phyloP scores from a whole-genome alignment of 2,113 vertebrate genomes.

The Coreoperca whiteheadi region DNA sequence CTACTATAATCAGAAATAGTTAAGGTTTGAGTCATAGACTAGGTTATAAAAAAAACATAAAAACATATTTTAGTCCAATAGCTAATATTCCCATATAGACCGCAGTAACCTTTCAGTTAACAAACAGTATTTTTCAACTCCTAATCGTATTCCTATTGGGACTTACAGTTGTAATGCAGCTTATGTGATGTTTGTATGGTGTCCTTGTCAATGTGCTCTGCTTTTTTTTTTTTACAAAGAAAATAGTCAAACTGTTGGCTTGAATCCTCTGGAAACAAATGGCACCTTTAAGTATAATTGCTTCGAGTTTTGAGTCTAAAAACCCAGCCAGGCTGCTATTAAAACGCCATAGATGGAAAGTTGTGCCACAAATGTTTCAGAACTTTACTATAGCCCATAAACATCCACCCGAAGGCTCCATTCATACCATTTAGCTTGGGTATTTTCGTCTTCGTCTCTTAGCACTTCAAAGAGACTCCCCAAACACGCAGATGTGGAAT shows the following conservation, averaged over 20 bases:
- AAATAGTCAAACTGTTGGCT: neutral
- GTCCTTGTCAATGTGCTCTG: neutral
- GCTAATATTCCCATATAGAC: neutral
- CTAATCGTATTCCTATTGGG: neutral
- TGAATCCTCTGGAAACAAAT: neutral
- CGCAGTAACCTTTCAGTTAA: neutral
- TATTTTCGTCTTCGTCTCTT: neutral
- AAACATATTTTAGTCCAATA: neutral
- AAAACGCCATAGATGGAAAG: neutral
- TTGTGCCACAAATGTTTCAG: neutral
- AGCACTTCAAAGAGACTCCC: neutral
- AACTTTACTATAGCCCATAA: neutral
- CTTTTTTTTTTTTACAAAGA: neutral
- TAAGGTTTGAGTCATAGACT: neutral
- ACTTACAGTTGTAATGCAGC: neutral
- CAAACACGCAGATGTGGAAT: neutral
- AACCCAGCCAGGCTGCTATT: neutral
- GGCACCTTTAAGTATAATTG: neutral
- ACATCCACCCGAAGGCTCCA: neutral
- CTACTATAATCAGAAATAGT: neutral
- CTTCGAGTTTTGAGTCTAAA: neutral
- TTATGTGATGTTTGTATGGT: neutral
- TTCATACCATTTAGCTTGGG: neutral
- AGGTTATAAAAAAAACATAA: neutral
- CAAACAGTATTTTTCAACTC: neutral